A percentile compares a stretch with the other conserved stretches of the same genome.
These are phyloP conservation scores for Helostoma temminkii DNA, from an alignment of 2,797 vertebrate genomes.

Conservation along the genomic window DNA sequence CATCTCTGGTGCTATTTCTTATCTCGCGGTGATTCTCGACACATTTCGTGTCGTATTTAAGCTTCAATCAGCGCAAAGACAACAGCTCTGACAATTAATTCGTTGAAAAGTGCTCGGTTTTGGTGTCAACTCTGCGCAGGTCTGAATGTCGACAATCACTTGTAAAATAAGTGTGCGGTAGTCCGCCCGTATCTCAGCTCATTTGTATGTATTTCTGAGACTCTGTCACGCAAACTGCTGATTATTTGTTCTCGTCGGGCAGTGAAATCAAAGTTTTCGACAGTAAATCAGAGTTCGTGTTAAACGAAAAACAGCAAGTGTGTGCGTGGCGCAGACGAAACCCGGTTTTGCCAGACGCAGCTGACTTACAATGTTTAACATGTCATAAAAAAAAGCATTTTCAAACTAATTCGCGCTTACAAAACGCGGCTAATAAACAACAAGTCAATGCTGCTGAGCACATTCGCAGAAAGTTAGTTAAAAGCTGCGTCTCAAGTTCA, in stretches of 20 bases:
- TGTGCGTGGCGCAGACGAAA: constrained; percentile 58
- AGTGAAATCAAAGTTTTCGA: constrained; percentile 53
- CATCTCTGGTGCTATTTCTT: constrained; percentile 4
- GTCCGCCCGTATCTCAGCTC: neutral
- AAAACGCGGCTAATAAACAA: constrained; percentile 2
- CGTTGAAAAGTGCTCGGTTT: constrained; percentile 42
- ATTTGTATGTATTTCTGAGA: neutral
- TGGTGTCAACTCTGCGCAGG: constrained; percentile 30
- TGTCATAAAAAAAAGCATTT: constrained; percentile 7
- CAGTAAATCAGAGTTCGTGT: constrained; percentile 10
- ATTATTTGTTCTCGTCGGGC: neutral
- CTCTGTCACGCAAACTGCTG: neutral
- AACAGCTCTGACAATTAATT: constrained; percentile 25
- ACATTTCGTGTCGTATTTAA: constrained; percentile 54
- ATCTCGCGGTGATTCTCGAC: constrained; percentile 44
- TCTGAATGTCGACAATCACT: constrained; percentile 20
- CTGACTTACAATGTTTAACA: constrained; percentile 19
- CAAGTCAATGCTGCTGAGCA: accelerated
- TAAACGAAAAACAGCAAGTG: constrained; percentile 48
- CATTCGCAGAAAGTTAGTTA: constrained; percentile 26
- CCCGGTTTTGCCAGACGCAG: constrained; percentile 20
- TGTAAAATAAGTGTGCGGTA: constrained; percentile 25
- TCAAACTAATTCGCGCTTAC: constrained; percentile 13
- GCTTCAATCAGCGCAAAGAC: constrained; percentile 36
- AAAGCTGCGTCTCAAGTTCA: constrained; percentile 63